Conservation (phyloP, 2,797 vertebrate genomes). For the Stomatorhinus walkeri region DNA sequence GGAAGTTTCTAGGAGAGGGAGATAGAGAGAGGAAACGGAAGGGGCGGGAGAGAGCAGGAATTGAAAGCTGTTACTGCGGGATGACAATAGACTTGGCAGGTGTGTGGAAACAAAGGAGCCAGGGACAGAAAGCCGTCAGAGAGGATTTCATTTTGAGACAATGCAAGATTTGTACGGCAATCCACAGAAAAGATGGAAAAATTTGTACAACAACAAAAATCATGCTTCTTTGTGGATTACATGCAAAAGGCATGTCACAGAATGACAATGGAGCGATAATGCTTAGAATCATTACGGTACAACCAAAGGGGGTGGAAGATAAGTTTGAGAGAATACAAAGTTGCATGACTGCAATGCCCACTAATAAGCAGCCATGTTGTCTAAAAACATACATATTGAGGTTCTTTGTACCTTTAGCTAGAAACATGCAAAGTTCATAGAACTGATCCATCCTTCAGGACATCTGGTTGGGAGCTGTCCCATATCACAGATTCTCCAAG, state of each 20-base stretch:
- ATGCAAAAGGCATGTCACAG: background rate
- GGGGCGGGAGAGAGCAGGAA: conserved; percentile 52
- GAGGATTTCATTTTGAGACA: background rate
- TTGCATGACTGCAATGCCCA: background rate
- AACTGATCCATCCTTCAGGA: background rate
- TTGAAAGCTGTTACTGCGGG: conserved; percentile 46
- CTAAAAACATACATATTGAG: background rate
- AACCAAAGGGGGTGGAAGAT: background rate
- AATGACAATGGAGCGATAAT: background rate
- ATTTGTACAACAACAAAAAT: background rate
- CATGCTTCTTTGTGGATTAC: background rate
- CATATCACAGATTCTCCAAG: background rate
- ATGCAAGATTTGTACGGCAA: background rate
- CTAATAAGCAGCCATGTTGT: background rate
- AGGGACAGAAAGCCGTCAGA: background rate
- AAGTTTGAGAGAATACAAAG: background rate
- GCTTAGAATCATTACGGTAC: background rate
- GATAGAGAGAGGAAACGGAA: conserved; percentile 65
- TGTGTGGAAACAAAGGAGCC: conserved; percentile 47
- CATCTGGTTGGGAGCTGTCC: background rate
- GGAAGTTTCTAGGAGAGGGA: conserved; percentile 62
- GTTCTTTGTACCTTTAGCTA: background rate
- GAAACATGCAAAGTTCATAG: background rate
- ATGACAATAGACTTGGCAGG: conserved; percentile 64
- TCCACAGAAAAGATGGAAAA: background rate